Conservation (phyloP, 2,113 vertebrate genomes). For the Orycteropus afer region DNA sequence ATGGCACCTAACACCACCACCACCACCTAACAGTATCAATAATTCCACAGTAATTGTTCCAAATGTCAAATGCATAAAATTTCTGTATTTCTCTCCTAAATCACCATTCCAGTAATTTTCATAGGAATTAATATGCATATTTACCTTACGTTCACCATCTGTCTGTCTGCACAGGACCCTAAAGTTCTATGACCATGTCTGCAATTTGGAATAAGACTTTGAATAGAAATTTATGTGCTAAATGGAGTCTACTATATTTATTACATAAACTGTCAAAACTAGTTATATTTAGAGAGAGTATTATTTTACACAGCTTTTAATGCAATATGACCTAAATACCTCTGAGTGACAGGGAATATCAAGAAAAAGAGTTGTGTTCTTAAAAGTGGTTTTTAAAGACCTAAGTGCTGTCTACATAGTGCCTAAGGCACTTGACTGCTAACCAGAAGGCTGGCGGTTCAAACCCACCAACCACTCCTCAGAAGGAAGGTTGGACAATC, state of each 20-base stretch:
- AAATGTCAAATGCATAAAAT: conserved; percentile 14
- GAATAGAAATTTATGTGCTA: neutral
- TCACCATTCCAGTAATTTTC: conserved; percentile 7
- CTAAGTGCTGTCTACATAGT: too few species aligned
- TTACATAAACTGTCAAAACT: neutral
- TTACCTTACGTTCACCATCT: conserved; percentile 19
- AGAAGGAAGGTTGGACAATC: too few species aligned
- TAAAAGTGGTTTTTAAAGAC: neutral
- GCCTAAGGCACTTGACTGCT: too few species aligned
- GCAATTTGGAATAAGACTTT: neutral
- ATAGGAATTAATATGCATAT: neutral
- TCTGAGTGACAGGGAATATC: neutral
- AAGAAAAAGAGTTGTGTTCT: neutral
- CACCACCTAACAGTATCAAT: neutral
- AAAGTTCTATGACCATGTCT: neutral
- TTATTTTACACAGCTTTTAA: neutral
- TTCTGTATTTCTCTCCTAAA: neutral
- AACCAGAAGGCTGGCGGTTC: too few species aligned
- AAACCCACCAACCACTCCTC: too few species aligned
- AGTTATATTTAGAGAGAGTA: neutral
- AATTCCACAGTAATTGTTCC: neutral
- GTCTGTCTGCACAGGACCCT: neutral
- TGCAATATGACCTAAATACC: neutral
- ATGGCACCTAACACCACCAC: too few species aligned
- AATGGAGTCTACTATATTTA: neutral